Percentiles rank a stretch among this genome's conserved stretches.
These are phyloP conservation scores for Acanthosepion esculentum DNA, from an alignment of 2,888 invertebrate genomes.

Conservation along the genomic window DNA sequence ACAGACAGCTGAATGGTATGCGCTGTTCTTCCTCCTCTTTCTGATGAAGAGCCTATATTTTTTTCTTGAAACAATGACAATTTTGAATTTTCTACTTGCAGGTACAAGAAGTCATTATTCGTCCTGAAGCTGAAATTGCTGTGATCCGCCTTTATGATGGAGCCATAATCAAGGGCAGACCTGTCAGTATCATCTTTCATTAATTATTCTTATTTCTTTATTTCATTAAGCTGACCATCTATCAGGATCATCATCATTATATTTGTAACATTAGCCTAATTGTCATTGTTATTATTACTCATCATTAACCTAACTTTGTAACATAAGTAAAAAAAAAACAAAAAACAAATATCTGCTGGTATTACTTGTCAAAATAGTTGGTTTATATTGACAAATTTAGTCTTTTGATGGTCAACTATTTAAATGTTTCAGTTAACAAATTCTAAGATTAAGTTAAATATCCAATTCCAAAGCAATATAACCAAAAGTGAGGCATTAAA, in stretches of 20 bases:
- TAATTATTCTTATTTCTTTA: background rate
- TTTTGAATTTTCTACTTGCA: constrained; percentile 52
- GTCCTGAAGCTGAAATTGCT: constrained; percentile 89
- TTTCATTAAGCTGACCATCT: background rate
- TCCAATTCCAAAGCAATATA: too few species aligned
- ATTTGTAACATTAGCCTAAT: too few species aligned
- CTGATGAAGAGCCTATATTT: background rate
- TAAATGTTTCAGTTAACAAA: too few species aligned
- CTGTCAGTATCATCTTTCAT: background rate
- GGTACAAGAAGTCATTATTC: constrained; percentile 86
- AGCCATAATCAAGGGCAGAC: constrained; percentile 86
- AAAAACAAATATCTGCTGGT: too few species aligned
- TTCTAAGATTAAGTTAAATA: too few species aligned
- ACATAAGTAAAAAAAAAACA: too few species aligned
- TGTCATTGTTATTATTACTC: too few species aligned
- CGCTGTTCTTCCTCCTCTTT: background rate
- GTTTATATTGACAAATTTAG: too few species aligned
- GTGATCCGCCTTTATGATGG: constrained; percentile 89
- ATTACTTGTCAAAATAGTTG: too few species aligned
- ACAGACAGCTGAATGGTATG: background rate
- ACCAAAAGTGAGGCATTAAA: too few species aligned
- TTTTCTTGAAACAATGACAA: background rate
- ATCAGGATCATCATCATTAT: background rate
- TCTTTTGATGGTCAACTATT: too few species aligned
- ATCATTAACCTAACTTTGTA: too few species aligned